Evolutionary conservation across 2,888 invertebrate species (phyloP).

Genomic region (Lobophora halterata): DNA sequence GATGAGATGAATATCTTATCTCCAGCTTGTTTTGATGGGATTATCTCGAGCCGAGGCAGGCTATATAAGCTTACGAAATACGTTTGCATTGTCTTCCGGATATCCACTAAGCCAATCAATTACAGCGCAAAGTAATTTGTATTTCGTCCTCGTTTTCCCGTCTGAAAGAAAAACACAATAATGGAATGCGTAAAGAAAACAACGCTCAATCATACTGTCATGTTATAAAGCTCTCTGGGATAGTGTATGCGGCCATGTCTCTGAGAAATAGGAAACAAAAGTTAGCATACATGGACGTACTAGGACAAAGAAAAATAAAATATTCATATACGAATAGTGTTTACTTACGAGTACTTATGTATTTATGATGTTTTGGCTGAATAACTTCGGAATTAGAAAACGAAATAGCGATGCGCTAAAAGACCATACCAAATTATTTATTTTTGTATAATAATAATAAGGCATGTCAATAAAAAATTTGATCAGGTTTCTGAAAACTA

Average conservation of each 20-base stretch:
- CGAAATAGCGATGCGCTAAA: too few relatives aligned
- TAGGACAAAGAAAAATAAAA: conserved; percentile 3
- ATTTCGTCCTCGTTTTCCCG: conserved; percentile 14
- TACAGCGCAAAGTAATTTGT: conserved; percentile 17
- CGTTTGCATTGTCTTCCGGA: conserved; percentile 12
- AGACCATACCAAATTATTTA: too few relatives aligned
- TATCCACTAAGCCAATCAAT: conserved; percentile 20
- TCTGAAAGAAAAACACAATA: conserved; percentile 7
- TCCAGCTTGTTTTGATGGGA: conserved; percentile 12
- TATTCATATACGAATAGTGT: too few relatives aligned
- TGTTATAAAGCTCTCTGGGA: conserved; percentile 17
- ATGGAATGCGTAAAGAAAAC: conserved; percentile 14
- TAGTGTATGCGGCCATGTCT: conserved; percentile 14
- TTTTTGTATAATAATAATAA: too few relatives aligned
- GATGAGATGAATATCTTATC: too few relatives aligned
- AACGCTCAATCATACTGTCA: conserved; percentile 26
- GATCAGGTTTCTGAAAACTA: too few relatives aligned
- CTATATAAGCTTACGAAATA: conserved; percentile 9
- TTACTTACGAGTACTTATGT: too few relatives aligned
- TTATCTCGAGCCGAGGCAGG: conserved; percentile 5
- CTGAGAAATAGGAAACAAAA: conserved; percentile 12
- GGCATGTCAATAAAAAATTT: too few relatives aligned
- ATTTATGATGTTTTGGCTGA: too few relatives aligned
- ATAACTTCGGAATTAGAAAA: too few relatives aligned
- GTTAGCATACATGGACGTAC: not conserved